Base-by-base conservation (phyloP, 2,113 vertebrate genomes). In the Heterotilapia buettikoferi region DNA sequence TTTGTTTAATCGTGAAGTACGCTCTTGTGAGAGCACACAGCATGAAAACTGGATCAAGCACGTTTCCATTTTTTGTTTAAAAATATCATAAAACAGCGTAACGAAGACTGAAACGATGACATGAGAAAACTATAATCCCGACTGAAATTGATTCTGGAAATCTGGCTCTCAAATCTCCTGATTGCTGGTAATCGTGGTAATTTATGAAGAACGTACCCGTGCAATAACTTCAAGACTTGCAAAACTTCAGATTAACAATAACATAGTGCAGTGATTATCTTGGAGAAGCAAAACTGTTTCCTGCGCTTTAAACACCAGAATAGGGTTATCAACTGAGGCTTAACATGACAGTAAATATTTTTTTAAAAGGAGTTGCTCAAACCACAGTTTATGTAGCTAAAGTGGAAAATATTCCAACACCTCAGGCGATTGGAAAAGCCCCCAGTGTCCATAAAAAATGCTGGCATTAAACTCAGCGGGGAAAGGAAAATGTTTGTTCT, bases 321-420 rank as follows among this genome's bases (percentile, higher is more conserved):
- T 4, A 38, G 7, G 7, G 13, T 33, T 47, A 47, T 86, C 81
- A 24, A 18, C 2, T 10, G 16, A 36, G 73, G 50, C 33, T 89
- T 18, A 82, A 36, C 24, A 19, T 11, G 33, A 54, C 82, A 7
- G 50, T 45, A 84, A 80, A 85, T 19, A 10, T 38, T 19, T 54
- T 73, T 52, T 82, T 88, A 63, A 91, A 93, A 84, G 86, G 82
- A 80, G 63, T 57, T 90, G 90, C 84, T 82, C 45, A 31, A 53
- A 92, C 86, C 38, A 36, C 53, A 79, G 71, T 89, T 94, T 85
- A 87, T 66, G 81, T 83, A 86, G 83, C 78, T 92, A 31, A 18
- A 52, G 63, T 90, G 86, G 89, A 92, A 95, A 93, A 52, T 92
- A 86, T 93, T 93, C 63, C 47, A 83, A 53, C 82, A 29, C 89